Percentiles rank a stretch among this genome's conserved stretches.
Evolutionary conservation across 2,113 vertebrate species (phyloP).

Genomic region (Hippocampus abdominalis): DNA sequence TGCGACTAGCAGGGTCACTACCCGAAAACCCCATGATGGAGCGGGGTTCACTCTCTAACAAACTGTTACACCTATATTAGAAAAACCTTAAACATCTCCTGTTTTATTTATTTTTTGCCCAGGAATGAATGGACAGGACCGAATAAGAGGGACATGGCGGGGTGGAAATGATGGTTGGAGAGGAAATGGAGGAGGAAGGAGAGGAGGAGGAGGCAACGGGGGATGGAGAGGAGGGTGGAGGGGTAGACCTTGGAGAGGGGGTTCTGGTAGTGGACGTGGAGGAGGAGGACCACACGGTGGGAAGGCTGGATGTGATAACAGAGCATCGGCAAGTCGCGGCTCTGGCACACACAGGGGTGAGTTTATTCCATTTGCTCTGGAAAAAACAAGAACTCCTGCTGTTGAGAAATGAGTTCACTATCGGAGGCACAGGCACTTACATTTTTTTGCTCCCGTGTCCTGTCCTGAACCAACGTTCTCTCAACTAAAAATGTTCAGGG

Average conservation of each 20-base stretch:
- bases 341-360: constrained; percentile 47
- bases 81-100: neutral
- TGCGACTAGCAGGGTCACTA: too few relatives aligned
- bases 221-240: constrained; percentile 20
- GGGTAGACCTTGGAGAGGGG: constrained; percentile 9
- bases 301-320: neutral
- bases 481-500: too few relatives aligned
- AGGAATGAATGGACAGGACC: constrained; percentile 59
- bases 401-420: neutral
- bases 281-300: constrained; percentile 22
- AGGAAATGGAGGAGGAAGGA: constrained; percentile 50
- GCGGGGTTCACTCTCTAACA: neutral
- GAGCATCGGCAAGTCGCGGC: constrained; percentile 11
- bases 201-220: constrained; percentile 26
- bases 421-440: too few relatives aligned
- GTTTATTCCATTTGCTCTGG: neutral
- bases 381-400: neutral
- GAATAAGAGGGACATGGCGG: constrained; percentile 58
- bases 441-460: too few relatives aligned
- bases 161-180: constrained; percentile 53
- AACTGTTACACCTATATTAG: neutral
- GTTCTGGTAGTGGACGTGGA: constrained; percentile 13
- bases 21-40: too few relatives aligned
- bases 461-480: too few relatives aligned
- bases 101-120: neutral